Percentiles rank a stretch among this genome's conserved stretches.
Evolutionary conservation across 2,113 vertebrate genomes (phyloP).

Genomic region (Hystrix brachyura): DNA sequence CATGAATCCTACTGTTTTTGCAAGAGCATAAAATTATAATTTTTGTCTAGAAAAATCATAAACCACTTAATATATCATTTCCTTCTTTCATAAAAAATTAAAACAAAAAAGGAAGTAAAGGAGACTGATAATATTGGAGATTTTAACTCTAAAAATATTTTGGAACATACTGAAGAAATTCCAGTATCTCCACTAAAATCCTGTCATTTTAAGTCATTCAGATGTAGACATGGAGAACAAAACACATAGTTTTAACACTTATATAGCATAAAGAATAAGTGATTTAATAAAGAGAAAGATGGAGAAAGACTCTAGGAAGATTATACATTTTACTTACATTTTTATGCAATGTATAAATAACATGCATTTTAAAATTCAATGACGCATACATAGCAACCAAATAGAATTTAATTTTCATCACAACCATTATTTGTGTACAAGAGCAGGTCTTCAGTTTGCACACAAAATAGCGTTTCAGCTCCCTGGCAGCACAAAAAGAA

Average conservation of each 20-base stretch:
- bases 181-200: background rate
- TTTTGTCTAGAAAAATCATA: slow-evolving; percentile 44
- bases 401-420: background rate
- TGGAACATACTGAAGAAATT: background rate
- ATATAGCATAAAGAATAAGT: background rate
- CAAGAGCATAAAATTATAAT: slow-evolving; percentile 45
- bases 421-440: background rate
- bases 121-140: slow-evolving; percentile 6
- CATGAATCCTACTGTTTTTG: background rate
- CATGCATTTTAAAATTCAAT: background rate
- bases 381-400: background rate
- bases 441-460: background rate
- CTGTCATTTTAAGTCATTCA: slow-evolving; percentile 29
- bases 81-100: slow-evolving; percentile 6
- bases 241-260: background rate
- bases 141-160: slow-evolving; percentile 20
- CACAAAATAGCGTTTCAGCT: background rate
- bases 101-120: background rate
- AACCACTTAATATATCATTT: slow-evolving; percentile 59
- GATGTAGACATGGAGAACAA: background rate
- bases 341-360: background rate
- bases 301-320: background rate
- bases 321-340: background rate
- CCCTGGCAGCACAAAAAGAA: no score
- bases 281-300: background rate